These are phyloP conservation scores for Bombus huntii DNA, from an alignment of 1,140 invertebrate species.

Conservation along the genomic window DNA sequence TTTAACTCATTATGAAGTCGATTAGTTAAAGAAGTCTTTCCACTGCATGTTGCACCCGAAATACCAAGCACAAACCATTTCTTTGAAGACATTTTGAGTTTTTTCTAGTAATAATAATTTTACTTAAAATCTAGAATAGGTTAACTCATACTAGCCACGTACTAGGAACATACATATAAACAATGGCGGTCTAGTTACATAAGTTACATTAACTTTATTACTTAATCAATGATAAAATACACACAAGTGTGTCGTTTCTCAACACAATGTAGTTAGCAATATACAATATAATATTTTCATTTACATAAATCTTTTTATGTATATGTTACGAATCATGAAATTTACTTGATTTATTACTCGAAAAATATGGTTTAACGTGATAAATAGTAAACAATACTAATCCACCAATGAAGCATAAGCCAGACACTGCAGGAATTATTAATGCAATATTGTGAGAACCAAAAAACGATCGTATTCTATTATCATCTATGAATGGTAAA, in stretches of 20 bases:
- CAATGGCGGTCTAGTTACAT: background rate
- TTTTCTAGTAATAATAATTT: background rate
- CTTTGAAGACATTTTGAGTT: conserved; percentile 66
- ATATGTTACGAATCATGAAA: conserved; percentile 10
- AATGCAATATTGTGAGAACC: conserved; percentile 85
- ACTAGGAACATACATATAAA: background rate
- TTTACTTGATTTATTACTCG: conserved; percentile 37
- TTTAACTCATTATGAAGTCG: conserved; percentile 83
- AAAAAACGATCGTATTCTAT: conserved; percentile 84
- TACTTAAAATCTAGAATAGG: background rate
- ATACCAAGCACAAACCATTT: conserved; percentile 89
- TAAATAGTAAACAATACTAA: conserved; percentile 86
- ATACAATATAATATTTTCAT: background rate
- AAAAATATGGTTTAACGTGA: conserved; percentile 78
- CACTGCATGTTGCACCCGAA: conserved; percentile 90
- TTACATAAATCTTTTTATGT: background rate
- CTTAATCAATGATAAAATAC: background rate
- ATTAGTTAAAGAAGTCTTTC: conserved; percentile 89
- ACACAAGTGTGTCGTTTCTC: background rate
- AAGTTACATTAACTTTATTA: background rate
- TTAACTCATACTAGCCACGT: background rate
- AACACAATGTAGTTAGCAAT: background rate
- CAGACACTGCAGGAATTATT: conserved; percentile 84
- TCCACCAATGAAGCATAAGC: conserved; percentile 86
- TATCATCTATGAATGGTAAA: conserved; percentile 87